These are phyloP conservation scores for Chondrilla cf. caribensis DNA, from an alignment of 37 sponge, comb jelly and placozoan genomes.

Conservation along the genomic window DNA sequence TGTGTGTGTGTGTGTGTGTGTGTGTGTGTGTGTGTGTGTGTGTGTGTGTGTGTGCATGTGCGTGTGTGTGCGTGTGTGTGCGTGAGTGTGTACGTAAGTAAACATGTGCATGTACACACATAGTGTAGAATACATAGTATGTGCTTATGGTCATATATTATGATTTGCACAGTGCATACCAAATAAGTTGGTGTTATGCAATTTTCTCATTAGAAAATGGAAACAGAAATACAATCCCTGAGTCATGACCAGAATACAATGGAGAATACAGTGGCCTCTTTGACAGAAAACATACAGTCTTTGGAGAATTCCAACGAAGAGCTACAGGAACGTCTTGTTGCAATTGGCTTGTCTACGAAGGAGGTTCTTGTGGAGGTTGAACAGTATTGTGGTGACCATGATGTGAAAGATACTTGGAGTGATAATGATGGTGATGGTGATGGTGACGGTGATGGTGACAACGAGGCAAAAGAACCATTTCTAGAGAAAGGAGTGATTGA, in stretches of 20 bases:
- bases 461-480: background rate
- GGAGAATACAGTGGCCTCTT: background rate
- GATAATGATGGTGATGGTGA: conserved; percentile 27
- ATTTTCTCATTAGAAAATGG: background rate
- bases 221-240: background rate
- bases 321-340: conserved; percentile 18
- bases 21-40: background rate
- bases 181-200: too few species aligned
- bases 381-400: background rate
- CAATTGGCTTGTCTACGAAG: background rate
- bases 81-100: too few species aligned
- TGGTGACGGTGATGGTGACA: background rate
- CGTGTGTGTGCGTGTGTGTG: background rate
- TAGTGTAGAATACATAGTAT: too few species aligned
- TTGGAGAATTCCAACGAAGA: conserved; percentile 12
- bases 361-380: background rate
- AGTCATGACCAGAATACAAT: background rate
- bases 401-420: background rate
- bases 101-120: too few species aligned
- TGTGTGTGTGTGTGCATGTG: too few species aligned
- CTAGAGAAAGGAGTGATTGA: background rate
- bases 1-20: background rate
- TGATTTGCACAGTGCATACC: too few species aligned
- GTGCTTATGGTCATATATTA: too few species aligned
- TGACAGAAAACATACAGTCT: background rate